These are phyloP conservation scores for Neotoma lepida DNA, from an alignment of 2,113 vertebrate genomes.

Conservation along the genomic window DNA sequence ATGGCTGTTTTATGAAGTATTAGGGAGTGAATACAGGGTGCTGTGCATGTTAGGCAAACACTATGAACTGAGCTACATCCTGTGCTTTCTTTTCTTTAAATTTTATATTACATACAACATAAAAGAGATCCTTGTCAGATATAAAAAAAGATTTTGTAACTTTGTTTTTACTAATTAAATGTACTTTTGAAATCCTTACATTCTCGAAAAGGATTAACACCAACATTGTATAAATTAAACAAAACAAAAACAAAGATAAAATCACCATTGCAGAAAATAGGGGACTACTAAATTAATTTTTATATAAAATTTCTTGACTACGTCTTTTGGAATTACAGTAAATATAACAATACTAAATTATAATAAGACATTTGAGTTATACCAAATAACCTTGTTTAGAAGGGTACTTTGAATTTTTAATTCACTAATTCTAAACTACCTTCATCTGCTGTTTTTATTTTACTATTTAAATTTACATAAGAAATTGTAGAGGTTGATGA, in stretches of 20 bases:
- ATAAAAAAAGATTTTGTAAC: slow-evolving; percentile 28
- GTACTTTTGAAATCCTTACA: slow-evolving; percentile 31
- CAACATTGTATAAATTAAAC: slow-evolving; percentile 45
- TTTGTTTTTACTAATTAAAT: slow-evolving; percentile 41
- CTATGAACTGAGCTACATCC: not conserved
- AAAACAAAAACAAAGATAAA: slow-evolving; percentile 21
- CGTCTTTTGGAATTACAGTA: slow-evolving; percentile 53
- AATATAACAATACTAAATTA: slow-evolving; percentile 20
- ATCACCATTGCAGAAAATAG: not conserved
- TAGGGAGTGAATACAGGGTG: not conserved
- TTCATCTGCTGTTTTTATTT: not conserved
- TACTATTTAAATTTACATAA: slow-evolving; percentile 16
- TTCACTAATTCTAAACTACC: slow-evolving; percentile 23
- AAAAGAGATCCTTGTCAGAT: slow-evolving; percentile 22
- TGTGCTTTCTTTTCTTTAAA: not conserved
- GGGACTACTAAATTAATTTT: slow-evolving; percentile 51
- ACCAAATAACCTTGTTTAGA: not conserved
- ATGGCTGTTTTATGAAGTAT: not conserved
- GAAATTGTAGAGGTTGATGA: not conserved
- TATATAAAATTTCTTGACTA: slow-evolving; percentile 47
- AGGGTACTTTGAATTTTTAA: slow-evolving; percentile 52
- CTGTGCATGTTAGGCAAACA: not conserved
- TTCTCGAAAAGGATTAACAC: slow-evolving; percentile 48
- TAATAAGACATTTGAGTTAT: slow-evolving; percentile 27
- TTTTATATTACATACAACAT: not conserved